A percentile compares a stretch with the other conserved stretches of the same genome.
phyloP scores from a whole-genome alignment of 2,797 vertebrate genomes.

The Zenarchopterus dispar region DNA sequence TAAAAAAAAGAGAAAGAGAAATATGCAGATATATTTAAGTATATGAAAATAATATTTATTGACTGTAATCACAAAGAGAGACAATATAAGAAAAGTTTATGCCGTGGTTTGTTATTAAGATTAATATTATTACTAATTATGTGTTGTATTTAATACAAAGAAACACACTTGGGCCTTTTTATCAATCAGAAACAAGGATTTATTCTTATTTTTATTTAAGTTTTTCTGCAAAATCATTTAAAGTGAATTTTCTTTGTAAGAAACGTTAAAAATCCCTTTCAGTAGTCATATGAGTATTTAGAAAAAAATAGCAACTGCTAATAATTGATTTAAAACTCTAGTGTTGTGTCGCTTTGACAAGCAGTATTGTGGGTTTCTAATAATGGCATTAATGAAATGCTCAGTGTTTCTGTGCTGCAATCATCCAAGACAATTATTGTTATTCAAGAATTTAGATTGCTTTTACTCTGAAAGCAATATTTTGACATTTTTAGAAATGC shows the following conservation, averaged over 20 bases:
- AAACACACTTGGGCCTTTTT: constrained; percentile 38
- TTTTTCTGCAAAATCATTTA: background rate
- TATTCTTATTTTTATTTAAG: background rate
- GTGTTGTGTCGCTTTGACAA: no score
- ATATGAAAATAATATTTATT: constrained; percentile 31
- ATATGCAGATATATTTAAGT: constrained; percentile 24
- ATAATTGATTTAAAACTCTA: background rate
- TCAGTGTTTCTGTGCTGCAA: no score
- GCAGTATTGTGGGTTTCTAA: no score
- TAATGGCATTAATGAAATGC: no score
- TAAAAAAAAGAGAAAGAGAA: constrained; percentile 63
- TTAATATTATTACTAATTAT: constrained; percentile 45
- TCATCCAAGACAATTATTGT: no score
- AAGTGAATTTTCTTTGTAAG: background rate
- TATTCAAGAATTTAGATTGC: no score
- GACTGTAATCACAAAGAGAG: constrained; percentile 47
- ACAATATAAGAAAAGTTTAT: constrained; percentile 46
- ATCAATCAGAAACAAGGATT: constrained; percentile 18
- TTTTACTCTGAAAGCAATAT: background rate
- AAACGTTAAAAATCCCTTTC: background rate
- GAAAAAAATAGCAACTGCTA: background rate
- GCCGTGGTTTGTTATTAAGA: constrained; percentile 44
- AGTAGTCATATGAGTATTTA: background rate
- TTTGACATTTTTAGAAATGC: background rate
- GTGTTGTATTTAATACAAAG: constrained; percentile 38